Conservation (phyloP, 2,797 vertebrate genomes). For the Tarsius wallacei region DNA sequence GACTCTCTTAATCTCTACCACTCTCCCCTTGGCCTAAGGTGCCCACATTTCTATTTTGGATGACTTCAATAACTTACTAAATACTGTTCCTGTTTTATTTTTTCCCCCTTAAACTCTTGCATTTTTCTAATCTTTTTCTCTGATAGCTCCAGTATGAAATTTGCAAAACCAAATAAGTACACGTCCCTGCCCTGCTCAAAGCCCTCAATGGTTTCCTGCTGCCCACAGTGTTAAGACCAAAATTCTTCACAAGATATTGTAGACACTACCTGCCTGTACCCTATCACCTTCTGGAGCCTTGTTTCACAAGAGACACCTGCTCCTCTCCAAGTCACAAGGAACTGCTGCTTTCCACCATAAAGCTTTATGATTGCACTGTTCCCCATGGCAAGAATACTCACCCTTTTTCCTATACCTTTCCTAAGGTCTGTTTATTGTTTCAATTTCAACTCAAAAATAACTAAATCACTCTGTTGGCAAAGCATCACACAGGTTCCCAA, state of each 20-base stretch:
- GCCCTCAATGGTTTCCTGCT: not conserved
- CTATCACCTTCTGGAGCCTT: not conserved
- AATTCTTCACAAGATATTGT: not conserved
- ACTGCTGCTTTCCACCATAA: not conserved
- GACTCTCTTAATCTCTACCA: not conserved
- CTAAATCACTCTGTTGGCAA: not conserved
- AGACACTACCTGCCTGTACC: not conserved
- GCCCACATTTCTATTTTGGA: not conserved
- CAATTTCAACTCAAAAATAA: constrained; percentile 34
- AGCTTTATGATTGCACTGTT: not conserved
- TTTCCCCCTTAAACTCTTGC: not conserved
- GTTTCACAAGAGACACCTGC: not conserved
- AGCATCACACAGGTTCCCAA: not conserved
- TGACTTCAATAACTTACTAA: not conserved
- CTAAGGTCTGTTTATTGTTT: not conserved
- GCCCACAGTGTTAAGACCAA: not conserved
- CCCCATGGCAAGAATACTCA: not conserved
- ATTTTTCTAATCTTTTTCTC: not conserved
- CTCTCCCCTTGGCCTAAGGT: not conserved
- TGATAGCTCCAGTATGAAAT: not conserved
- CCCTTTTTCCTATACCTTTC: not conserved
- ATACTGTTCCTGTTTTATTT: not conserved
- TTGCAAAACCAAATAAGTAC: not conserved
- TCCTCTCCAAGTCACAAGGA: not conserved
- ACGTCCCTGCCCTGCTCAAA: not conserved